Percentiles rank a stretch among this genome's conserved stretches.
Evolutionary conservation across 2,113 vertebrate genomes (phyloP).

Genomic region (Lophotis ruficrista): DNA sequence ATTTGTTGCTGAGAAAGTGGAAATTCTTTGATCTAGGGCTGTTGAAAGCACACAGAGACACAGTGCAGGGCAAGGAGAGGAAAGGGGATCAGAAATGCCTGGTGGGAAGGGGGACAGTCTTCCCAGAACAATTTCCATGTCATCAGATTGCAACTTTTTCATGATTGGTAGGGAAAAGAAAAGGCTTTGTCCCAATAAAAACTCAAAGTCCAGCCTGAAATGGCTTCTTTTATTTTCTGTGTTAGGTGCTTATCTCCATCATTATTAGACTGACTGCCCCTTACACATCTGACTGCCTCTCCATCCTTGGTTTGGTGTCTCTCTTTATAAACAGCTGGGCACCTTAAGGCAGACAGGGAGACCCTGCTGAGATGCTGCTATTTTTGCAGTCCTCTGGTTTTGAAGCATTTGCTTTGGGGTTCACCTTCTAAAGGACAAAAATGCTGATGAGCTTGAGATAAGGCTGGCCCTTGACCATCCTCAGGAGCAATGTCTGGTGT

Average conservation of each 20-base stretch:
- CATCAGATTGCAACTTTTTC: not conserved
- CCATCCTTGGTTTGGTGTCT: not conserved
- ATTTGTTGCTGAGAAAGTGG: not conserved
- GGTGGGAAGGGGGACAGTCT: not conserved
- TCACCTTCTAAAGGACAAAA: not conserved
- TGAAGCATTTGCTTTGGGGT: not conserved
- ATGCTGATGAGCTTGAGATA: not conserved
- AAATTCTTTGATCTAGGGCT: slow-evolving; percentile 1
- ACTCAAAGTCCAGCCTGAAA: not conserved
- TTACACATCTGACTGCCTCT: not conserved
- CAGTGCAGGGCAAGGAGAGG: not conserved
- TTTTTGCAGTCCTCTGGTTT: not conserved
- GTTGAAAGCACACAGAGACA: not conserved
- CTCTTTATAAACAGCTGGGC: not conserved
- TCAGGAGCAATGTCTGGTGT: not conserved
- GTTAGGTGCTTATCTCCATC: not conserved
- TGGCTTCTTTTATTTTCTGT: not conserved
- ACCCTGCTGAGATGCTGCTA: not conserved
- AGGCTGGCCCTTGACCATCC: not conserved
- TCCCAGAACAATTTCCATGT: not conserved
- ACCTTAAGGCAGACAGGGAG: not conserved
- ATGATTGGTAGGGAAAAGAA: not conserved
- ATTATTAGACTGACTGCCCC: not conserved
- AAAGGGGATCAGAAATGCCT: not conserved
- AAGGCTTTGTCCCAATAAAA: not conserved